Evolutionary conservation across 1,140 invertebrate genomes (phyloP).

Genomic region (Homarus americanus): DNA sequence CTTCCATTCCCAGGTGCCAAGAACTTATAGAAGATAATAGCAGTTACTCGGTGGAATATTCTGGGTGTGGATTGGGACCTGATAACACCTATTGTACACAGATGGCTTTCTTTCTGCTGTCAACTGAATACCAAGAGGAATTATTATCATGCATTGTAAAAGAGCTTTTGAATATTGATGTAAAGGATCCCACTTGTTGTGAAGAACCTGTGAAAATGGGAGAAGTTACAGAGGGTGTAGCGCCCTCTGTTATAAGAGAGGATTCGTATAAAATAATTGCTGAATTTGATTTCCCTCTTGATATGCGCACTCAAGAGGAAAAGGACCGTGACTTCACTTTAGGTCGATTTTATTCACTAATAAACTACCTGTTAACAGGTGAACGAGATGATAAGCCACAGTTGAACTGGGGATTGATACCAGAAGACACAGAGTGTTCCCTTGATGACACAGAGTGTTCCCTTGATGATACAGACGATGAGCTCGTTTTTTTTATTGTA

Average conservation of each 20-base stretch:
- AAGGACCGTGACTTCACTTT: slow-evolving; percentile 20
- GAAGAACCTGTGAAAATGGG: not conserved
- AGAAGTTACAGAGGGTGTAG: not conserved
- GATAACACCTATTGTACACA: slow-evolving; percentile 39
- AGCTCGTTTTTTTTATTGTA: not conserved
- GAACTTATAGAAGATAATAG: slow-evolving; percentile 13
- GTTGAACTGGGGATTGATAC: not conserved
- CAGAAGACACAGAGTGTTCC: not conserved
- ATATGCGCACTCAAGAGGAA: slow-evolving; percentile 39
- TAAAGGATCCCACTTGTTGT: not conserved
- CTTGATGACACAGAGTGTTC: not conserved
- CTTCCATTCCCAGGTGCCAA: slow-evolving; percentile 30
- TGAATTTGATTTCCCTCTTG: slow-evolving; percentile 15
- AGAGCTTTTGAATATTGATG: not conserved
- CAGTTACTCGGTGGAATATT: slow-evolving; percentile 27
- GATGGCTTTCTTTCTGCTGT: slow-evolving; percentile 24
- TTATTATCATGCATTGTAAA: not conserved
- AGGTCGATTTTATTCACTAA: slow-evolving; percentile 18
- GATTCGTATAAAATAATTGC: slow-evolving; percentile 5
- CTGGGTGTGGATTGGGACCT: slow-evolving; percentile 51
- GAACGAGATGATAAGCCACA: no score
- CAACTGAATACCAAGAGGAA: not conserved
- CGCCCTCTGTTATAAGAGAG: not conserved
- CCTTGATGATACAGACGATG: not conserved
- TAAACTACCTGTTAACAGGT: not conserved